A percentile compares a stretch with the other conserved stretches of the same genome.
Conservation (phyloP, 1,140 invertebrate species). For the Andrena cerasifolii region DNA sequence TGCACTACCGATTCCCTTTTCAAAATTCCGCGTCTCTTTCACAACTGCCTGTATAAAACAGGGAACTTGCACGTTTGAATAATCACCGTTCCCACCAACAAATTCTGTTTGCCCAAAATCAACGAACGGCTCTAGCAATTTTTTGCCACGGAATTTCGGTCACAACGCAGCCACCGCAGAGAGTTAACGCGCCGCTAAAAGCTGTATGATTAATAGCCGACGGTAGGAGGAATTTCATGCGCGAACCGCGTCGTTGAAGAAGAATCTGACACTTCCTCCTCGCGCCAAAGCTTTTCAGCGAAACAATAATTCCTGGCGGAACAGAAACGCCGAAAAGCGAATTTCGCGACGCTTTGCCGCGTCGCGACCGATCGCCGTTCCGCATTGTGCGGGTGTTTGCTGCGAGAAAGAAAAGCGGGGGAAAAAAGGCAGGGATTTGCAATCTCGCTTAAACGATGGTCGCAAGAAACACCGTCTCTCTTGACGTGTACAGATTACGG, state of each 20-base stretch:
- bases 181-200: not conserved
- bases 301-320: slow-evolving; percentile 4
- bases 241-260: not conserved
- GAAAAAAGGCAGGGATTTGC: not conserved
- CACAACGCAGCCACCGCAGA: not conserved
- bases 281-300: not conserved
- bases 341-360: not conserved
- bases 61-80: too few species aligned
- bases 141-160: not conserved
- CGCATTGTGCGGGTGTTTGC: not conserved
- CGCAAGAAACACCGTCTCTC: not conserved
- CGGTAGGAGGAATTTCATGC: not conserved
- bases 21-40: too few species aligned
- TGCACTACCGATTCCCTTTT: too few species aligned
- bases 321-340: not conserved
- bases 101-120: too few species aligned
- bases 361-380: too few species aligned
- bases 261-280: slow-evolving; percentile 8
- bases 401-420: not conserved
- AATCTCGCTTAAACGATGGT: not conserved
- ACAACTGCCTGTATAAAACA: too few species aligned
- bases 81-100: too few species aligned
- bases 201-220: not conserved
- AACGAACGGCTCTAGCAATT: too few species aligned
- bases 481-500: slow-evolving; percentile 6